Evolutionary conservation across 1,140 invertebrate species (phyloP), one percentile per base, ranked within the genome.

Genomic region (Euura lappo): DNA sequence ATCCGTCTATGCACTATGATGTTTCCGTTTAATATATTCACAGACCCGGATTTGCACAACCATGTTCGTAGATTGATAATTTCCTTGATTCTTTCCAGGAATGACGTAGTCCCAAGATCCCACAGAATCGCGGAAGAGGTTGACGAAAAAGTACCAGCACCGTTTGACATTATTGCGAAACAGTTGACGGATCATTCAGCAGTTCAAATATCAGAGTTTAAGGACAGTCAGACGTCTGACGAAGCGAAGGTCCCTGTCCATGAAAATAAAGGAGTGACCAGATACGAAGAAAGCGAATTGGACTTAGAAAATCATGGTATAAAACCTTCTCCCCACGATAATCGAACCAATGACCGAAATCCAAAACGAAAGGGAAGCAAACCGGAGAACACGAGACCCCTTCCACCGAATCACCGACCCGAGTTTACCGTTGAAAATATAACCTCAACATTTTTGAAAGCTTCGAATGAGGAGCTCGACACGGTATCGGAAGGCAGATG

Each of bases 121-220:
- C 78, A 0, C 77, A 81, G 2, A 81, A 86, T 5, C 78, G 71
- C 0, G 72, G 6, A 81, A 6, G 67, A 81, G 10, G 77, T 80
- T 47, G 73, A 79, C 6, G 69, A 83, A 8, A 81, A 83, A 51
- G 75, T 81, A 6, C 77, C 80, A 66, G 72, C 80, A 3, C 51
- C 51, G 3, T 81, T 86, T 3, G 78, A 85, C 8, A 76, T 76
- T 11, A 81, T 87, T 7, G 74, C 84, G 0, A 85, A 87, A 67
- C 81, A 86, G n/a, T 45, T 86, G 10, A 75, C 73, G 2, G 82
- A 82, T 79, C 80, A 84, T 68, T 81, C 80, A 2, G 72, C 76
- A 0, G 77, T 82, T 10, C 80, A 84, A 45, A 74, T 80, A 5
- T 75, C 79, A 0, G 83, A 81, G 51, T 70, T 70, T 6, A 11